Evolutionary conservation across 2,113 vertebrate genomes (phyloP), one percentile per base, ranked within the genome.

Genomic region (Burhinus oedicnemus): DNA sequence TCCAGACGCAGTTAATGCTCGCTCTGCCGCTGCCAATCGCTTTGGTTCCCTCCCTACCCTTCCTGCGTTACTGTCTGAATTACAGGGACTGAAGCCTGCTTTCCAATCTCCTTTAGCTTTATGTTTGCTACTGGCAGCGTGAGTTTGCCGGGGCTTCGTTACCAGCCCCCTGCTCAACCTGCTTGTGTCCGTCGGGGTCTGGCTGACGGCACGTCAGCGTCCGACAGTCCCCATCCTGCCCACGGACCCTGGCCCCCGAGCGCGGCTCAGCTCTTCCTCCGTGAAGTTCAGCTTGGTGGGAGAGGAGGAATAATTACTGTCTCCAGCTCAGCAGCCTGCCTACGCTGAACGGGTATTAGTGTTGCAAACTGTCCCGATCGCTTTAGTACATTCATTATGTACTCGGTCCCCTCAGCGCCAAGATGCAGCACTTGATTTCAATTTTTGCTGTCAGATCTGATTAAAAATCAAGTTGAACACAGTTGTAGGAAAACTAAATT

Each of bases 401-500:
- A 42, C 97, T 85, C 26, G 18, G 95, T 54, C 96, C 90, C 80
- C 97, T 90, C 60, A 20, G 80, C 97, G 96, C 95, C 97, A 94
- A 72, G 95, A 95, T 76, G 90, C 93, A 89, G 96, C 97, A 81
- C 97, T 97, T 96, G 97, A 97, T 96, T 97, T 97, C 98, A 98
- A 98, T 98, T 97, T 97, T 76, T 96, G 88, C 97, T 98, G 98
- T 98, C 98, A 98, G 97, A 97, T 96, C 96, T 86, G 95, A 98
- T 98, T 98, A 98, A 98, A 98, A 98, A 98, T 98, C 97, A 96
- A 98, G 95, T 92, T 90, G 98, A 98, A 94, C 92, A 95, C 94
- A 83, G 97, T 98, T 97, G 95, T 97, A 95, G 81, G 93, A 92
- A 98, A 98, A 97, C 96, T 38, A 96, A 97, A 98, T 98, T 98